Conservation (phyloP, 1,140 invertebrate species). For the Amphibalanus amphitrite region DNA sequence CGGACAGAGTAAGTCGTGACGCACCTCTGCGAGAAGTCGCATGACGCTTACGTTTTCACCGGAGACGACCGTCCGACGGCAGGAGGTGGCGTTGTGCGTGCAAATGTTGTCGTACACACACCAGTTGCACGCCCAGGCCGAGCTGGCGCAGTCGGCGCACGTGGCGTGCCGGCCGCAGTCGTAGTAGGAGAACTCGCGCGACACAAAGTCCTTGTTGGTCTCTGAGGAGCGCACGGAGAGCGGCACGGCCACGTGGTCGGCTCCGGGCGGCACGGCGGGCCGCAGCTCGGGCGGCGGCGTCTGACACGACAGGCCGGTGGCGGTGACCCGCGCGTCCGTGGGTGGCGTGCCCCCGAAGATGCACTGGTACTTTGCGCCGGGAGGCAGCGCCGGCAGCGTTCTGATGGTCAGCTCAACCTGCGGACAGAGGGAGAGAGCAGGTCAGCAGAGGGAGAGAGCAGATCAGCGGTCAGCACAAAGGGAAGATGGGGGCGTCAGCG, state of each 20-base stretch:
- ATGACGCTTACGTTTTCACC: constrained; percentile 48
- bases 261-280: constrained; percentile 48
- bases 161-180: constrained; percentile 76
- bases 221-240: constrained; percentile 82
- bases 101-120: constrained; percentile 91
- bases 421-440: not conserved
- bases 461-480: too few relatives aligned
- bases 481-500: too few relatives aligned
- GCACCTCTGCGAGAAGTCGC: not conserved
- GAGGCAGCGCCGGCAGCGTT: constrained; percentile 68
- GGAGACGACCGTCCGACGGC: constrained; percentile 62
- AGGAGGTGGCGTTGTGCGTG: constrained; percentile 64
- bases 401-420: constrained; percentile 65
- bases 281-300: constrained; percentile 59
- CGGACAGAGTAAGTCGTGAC: too few relatives aligned
- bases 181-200: constrained; percentile 79
- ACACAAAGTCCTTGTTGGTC: constrained; percentile 90
- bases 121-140: constrained; percentile 86
- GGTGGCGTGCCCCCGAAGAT: constrained; percentile 51
- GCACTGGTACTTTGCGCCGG: constrained; percentile 80
- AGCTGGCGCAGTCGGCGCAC: constrained; percentile 67
- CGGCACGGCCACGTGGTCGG: constrained; percentile 75
- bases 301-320: constrained; percentile 58
- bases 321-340: constrained; percentile 62
- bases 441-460: too few relatives aligned